phyloP scores from a whole-genome alignment of 2,888 invertebrate genomes.

The Drosophila villosipedis region DNA sequence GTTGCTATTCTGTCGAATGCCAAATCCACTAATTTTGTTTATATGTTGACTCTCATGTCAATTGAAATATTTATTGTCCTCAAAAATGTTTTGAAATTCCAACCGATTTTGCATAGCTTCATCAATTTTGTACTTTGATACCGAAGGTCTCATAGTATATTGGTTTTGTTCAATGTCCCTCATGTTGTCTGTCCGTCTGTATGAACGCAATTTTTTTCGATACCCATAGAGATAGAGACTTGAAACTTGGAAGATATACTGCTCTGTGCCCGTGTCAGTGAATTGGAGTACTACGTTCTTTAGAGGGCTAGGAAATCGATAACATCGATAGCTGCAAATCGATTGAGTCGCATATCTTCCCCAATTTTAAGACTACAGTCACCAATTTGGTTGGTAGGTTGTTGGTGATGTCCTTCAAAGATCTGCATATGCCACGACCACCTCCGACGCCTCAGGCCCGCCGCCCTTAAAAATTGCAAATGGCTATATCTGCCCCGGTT shows the following conservation, averaged over 20 bases:
- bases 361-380: not conserved
- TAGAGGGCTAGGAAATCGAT: not conserved
- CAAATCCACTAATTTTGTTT: conserved; percentile 17
- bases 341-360: not conserved
- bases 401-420: not conserved
- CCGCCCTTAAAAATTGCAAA: not conserved
- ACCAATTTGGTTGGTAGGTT: not conserved
- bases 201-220: no score
- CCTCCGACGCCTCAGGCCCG: no score
- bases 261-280: no score
- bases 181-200: no score
- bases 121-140: not conserved
- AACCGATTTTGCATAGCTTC: conserved; percentile 19
- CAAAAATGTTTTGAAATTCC: conserved; percentile 59
- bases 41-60: conserved; percentile 15
- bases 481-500: not conserved
- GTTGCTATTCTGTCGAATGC: not conserved
- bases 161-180: not conserved
- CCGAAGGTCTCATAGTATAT: not conserved
- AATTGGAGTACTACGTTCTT: no score
- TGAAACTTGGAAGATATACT: no score
- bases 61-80: conserved; percentile 79
- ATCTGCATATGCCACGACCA: not conserved
- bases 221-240: no score
- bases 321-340: not conserved